Evolutionary conservation across 2,113 vertebrate genomes (phyloP), one percentile per base, ranked within the genome.

Genomic region (Chamaea fasciata): DNA sequence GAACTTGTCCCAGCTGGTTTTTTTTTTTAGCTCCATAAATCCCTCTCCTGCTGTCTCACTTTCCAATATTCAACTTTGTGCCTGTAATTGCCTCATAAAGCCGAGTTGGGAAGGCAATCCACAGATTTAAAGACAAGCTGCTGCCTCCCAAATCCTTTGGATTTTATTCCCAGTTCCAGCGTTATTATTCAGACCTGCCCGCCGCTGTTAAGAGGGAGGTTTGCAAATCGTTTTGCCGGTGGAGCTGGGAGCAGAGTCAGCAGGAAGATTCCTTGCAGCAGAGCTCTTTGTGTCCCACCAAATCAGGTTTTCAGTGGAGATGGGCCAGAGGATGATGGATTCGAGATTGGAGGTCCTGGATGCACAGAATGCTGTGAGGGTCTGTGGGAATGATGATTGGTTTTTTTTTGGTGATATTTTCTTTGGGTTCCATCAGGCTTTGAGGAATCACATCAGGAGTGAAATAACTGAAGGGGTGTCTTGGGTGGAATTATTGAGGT

Each of bases 401-500:
- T 77, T 62, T 81, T 60, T 77, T 60, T 49, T 24, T 7, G 52
- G 33, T 35, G 49, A 42, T 6, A 7, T 15, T 55, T 84, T 18
- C 18, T 39, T 75, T 55, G 49, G 49, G 11, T 52, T 70, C 21
- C 69, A 24, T 30, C 55, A 33, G 20, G 26, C 5, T 64, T 27
- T 35, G 64, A 30, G 21, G 67, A 26, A 3, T 0, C 18, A 13
- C 14, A 0, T 35, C 10, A 30, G 8, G 42, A 39, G 24, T 30
- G 23, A 24, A 65, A n/a, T 31, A 12, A 1, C 27, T 19, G 70
- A 35, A 28, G 3, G 30, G 28, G 65, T 46, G 21, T 14, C 9
- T 35, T 10, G 35, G 35, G n/a, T 0, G 19, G 23, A 30, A 17
- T 26, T 6, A 0, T 0, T 4, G 39, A 30, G 57, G 41, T 0